Evolutionary conservation across 2,888 invertebrate genomes (phyloP), one percentile per base, ranked within the genome.

Genomic region (Ptilodon capucinus): DNA sequence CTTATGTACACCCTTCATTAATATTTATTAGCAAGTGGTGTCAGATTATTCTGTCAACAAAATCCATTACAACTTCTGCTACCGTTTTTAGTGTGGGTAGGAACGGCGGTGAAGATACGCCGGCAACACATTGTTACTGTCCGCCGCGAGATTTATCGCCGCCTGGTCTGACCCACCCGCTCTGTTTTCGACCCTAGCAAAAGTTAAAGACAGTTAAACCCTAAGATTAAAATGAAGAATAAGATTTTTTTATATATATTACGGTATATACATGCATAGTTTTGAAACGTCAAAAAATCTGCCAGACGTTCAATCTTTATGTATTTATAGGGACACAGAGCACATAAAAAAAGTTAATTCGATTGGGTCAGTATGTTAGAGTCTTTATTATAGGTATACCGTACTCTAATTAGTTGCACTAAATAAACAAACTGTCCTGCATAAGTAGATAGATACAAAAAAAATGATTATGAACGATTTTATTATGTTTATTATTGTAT

Each of bases 121-220:
- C 56, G 57, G 69, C 65, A 66, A 71, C 73, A 76, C 71, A 71
- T 69, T 70, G 73, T 75, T 71, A 73, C 71, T 69, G 75, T 70
- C 71, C 63, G 51, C 49, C 46, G 52, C 36, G 32, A 73, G 73
- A 78, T 77, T 78, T 77, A 77, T 75, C 63, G 57, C 52, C 42
- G 36, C 48, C 58, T 60, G 66, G 67, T 71, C 63, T 61, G 60
- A 68, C 62, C 64, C 57, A 64, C 49, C 57, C 52, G 47, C 23
- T 51, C 51, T 64, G 55, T 69, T 68, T 71, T 70, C 61, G 61
- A 64, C 68, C 69, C 69, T 64, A 52, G 52, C 60, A 55, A 67
- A 68, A 68, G 65, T 73, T 69, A 74, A 71, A 74, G 67, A 70
- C 62, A 68, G 65, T 64, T 67, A 60, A 74, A 65, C 63, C 61